phyloP scores from a whole-genome alignment of 2,797 vertebrate species.

The Pyrocephalus nanus region DNA sequence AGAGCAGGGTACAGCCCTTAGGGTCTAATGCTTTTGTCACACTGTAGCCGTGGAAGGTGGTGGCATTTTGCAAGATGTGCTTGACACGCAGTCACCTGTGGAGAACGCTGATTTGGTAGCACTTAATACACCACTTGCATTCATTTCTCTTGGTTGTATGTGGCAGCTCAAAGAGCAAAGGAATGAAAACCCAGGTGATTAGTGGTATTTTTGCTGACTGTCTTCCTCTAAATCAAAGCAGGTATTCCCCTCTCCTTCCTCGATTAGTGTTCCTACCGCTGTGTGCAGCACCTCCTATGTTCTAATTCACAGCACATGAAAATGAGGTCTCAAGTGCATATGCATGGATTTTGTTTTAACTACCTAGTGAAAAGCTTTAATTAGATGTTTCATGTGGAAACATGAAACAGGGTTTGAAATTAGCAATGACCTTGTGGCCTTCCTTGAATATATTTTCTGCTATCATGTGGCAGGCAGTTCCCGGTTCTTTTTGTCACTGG shows the following conservation, averaged over 20 bases:
- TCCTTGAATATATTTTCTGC: neutral
- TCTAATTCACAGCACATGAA: constrained; percentile 42
- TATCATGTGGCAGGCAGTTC: neutral
- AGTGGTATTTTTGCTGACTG: constrained; percentile 58
- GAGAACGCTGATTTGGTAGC: constrained; percentile 33
- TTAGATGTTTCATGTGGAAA: constrained; percentile 58
- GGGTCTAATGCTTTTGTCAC: neutral
- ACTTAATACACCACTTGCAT: constrained; percentile 19
- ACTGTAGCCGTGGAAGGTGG: neutral
- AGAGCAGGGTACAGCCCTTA: neutral
- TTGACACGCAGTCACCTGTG: neutral
- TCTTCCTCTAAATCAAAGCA: constrained; percentile 44
- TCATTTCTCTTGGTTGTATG: constrained; percentile 23
- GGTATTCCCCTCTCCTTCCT: constrained; percentile 16
- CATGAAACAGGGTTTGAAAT: constrained; percentile 56
- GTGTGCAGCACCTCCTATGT: constrained; percentile 10
- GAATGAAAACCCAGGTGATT: constrained; percentile 33
- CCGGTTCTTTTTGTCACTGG: neutral
- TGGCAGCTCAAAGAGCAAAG: constrained; percentile 56
- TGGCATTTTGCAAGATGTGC: constrained; percentile 8
- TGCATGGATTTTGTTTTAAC: constrained; percentile 19
- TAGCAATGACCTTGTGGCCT: neutral
- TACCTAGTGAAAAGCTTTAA: constrained; percentile 51
- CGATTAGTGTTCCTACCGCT: neutral
- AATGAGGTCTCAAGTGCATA: constrained; percentile 27